phyloP scores from a whole-genome alignment of 1,140 invertebrate species.

The Drusus annulatus region DNA sequence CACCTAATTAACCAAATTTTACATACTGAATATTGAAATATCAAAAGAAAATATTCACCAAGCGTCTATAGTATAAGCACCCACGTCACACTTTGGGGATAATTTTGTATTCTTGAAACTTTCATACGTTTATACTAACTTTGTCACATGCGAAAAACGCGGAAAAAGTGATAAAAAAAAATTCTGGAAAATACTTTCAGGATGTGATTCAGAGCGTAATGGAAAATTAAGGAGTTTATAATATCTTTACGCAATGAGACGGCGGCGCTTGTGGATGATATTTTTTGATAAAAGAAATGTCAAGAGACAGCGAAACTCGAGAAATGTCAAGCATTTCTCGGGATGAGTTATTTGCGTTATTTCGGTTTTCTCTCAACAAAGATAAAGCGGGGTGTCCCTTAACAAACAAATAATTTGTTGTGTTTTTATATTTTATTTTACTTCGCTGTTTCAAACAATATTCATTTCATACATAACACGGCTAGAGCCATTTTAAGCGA shows the following conservation, averaged over 20 bases:
- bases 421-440: too few relatives aligned
- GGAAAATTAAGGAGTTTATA: conserved; percentile 23
- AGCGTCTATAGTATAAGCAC: too few relatives aligned
- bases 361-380: neutral
- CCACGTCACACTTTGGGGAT: too few relatives aligned
- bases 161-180: neutral
- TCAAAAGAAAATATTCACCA: too few relatives aligned
- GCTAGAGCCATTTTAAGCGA: too few relatives aligned
- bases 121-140: too few relatives aligned
- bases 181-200: neutral
- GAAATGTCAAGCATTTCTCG: conserved; percentile 2
- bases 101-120: too few relatives aligned
- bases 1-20: too few relatives aligned
- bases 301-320: conserved; percentile 11
- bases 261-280: neutral
- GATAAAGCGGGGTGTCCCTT: neutral
- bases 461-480: too few relatives aligned
- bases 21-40: too few relatives aligned
- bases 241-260: conserved; percentile 10
- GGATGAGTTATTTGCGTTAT: conserved; percentile 2
- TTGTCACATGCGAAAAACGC: neutral
- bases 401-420: too few relatives aligned
- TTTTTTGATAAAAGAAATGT: conserved; percentile 12
- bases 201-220: neutral
- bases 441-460: too few relatives aligned